phyloP scores from a whole-genome alignment of 2,113 vertebrate genomes.

The Lontra canadensis region DNA sequence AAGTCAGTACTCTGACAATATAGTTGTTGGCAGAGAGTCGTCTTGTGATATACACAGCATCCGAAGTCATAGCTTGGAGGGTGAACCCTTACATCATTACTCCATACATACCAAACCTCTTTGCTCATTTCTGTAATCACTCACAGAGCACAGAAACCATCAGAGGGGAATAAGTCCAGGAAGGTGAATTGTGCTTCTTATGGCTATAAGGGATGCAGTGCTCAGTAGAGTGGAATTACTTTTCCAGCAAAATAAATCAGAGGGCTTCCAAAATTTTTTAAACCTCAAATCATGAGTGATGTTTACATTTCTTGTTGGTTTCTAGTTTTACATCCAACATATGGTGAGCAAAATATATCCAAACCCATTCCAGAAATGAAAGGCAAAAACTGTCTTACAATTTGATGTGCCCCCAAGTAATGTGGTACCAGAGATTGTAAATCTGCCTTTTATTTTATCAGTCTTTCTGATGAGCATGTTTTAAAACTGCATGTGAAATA shows the following conservation, averaged over 20 bases:
- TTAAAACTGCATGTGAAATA: background rate
- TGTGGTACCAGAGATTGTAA: background rate
- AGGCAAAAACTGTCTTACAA: background rate
- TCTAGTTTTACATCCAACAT: slow-evolving; percentile 39
- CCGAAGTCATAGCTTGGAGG: background rate
- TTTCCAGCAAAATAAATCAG: slow-evolving; percentile 50
- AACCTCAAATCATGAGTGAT: slow-evolving; percentile 11
- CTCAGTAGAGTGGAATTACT: slow-evolving; percentile 41
- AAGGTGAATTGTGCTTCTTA: slow-evolving; percentile 22
- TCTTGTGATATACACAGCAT: background rate
- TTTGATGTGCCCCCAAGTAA: background rate
- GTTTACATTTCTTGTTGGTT: slow-evolving; percentile 45
- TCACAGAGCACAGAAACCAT: slow-evolving; percentile 10
- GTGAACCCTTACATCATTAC: background rate
- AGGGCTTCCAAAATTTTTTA: background rate
- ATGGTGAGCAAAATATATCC: slow-evolving; percentile 5
- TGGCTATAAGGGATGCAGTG: background rate
- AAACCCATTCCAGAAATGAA: slow-evolving; percentile 3
- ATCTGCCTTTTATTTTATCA: background rate
- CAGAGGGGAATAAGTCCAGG: background rate
- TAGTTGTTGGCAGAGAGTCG: background rate
- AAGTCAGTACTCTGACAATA: background rate
- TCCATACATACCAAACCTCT: background rate
- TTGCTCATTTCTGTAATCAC: slow-evolving; percentile 12
- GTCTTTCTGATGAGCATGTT: background rate